A percentile compares a stretch with the other conserved stretches of the same genome.
Evolutionary conservation across 2,113 vertebrate species (phyloP).

Genomic region (Solea solea): DNA sequence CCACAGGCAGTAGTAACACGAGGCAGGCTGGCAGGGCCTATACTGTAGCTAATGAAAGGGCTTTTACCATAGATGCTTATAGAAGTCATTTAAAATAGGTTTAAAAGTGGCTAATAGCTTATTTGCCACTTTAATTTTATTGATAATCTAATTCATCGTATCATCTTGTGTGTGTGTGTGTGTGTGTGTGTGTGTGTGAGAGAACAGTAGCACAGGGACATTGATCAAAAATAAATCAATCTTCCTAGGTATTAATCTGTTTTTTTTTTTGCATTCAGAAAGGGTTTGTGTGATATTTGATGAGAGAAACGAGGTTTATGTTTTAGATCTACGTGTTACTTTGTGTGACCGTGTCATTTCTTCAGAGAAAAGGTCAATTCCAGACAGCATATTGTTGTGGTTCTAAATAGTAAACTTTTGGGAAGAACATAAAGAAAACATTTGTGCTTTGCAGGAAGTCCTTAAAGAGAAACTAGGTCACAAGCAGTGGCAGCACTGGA

Average conservation of each 20-base stretch:
- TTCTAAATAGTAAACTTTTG: conserved; percentile 10
- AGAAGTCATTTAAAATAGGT: conserved; percentile 17
- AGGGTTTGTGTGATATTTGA: conserved; percentile 32
- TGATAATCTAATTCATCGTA: conserved; percentile 26
- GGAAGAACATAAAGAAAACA: conserved; percentile 23
- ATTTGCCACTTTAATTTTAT: conserved; percentile 7
- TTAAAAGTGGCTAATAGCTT: background rate
- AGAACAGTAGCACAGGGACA: too few relatives aligned
- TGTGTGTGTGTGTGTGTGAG: too few relatives aligned
- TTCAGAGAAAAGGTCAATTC: background rate
- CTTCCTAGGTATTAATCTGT: conserved; percentile 37
- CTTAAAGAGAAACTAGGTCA: conserved; percentile 38
- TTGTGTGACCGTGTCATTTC: background rate
- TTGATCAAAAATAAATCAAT: conserved; percentile 27
- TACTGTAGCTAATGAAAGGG: conserved; percentile 18
- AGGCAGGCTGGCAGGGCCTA: conserved; percentile 21
- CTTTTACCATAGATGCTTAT: conserved; percentile 15
- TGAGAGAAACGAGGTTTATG: conserved; percentile 25
- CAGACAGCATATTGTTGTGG: background rate
- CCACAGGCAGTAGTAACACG: conserved; percentile 32
- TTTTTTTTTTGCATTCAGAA: conserved; percentile 14
- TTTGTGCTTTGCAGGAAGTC: conserved; percentile 33
- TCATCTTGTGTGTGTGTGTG: conserved; percentile 4
- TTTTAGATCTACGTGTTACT: background rate
- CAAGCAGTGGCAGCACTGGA: background rate